Evolutionary conservation across 2,888 invertebrate genomes (phyloP).

Genomic region (Drosophila anomalata): DNA sequence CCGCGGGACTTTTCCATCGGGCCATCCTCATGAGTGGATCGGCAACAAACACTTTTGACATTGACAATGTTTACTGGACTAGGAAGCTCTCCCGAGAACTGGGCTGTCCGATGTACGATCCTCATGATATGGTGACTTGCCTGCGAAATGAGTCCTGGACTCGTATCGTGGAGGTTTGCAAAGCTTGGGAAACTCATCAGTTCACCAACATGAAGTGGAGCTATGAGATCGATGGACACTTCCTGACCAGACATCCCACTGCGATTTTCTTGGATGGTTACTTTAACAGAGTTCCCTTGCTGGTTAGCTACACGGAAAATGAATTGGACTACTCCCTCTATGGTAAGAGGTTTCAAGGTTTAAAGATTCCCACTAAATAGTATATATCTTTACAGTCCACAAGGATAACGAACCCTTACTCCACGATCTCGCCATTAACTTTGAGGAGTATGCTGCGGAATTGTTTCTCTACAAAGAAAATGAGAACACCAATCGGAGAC

Average conservation of each 20-base stretch:
- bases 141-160: constrained; percentile 80
- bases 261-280: constrained; percentile 85
- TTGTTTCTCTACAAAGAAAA: constrained; percentile 80
- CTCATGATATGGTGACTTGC: constrained; percentile 85
- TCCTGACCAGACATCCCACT: constrained; percentile 86
- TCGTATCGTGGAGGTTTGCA: constrained; percentile 61
- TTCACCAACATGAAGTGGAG: constrained; percentile 79
- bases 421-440: constrained; percentile 69
- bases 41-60: constrained; percentile 84
- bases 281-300: constrained; percentile 86
- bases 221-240: constrained; percentile 87
- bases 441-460: constrained; percentile 77
- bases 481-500: constrained; percentile 21
- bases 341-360: constrained; percentile 51
- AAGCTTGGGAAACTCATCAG: constrained; percentile 66
- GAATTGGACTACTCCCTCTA: constrained; percentile 84
- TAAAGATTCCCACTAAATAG: background rate
- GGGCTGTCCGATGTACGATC: constrained; percentile 86
- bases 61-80: constrained; percentile 85
- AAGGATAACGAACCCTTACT: constrained; percentile 60
- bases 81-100: constrained; percentile 86
- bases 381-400: constrained; percentile 44
- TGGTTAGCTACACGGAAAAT: constrained; percentile 86
- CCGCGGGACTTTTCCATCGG: constrained; percentile 87
- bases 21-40: constrained; percentile 89